A percentile compares a stretch with the other conserved stretches of the same genome.
Evolutionary conservation across 2,797 vertebrate species (phyloP).

Genomic region (Urophycis tenuis): DNA sequence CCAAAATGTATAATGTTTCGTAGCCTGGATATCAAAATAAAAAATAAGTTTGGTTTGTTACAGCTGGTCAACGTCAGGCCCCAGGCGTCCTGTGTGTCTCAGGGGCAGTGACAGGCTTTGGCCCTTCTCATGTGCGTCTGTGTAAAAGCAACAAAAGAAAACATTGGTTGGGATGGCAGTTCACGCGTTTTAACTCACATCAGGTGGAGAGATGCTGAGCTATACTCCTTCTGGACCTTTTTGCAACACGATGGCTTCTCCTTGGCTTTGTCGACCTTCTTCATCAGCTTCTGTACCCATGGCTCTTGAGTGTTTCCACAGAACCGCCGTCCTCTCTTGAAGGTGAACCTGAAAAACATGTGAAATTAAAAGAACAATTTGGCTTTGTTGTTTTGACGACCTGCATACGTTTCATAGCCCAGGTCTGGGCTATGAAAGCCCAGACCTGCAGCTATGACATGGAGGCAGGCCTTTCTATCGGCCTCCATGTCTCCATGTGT

Average conservation of each 20-base stretch:
- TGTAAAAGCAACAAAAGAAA: conserved; percentile 29
- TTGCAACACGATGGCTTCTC: not conserved
- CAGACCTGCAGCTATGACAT: no score
- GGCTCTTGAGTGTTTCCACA: conserved; percentile 54
- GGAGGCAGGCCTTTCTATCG: not conserved
- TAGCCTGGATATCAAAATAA: not conserved
- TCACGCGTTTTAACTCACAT: not conserved
- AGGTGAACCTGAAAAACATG: conserved; percentile 53
- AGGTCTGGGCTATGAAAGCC: no score
- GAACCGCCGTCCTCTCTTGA: conserved; percentile 38
- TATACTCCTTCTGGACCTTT: conserved; percentile 19
- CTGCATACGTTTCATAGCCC: not conserved
- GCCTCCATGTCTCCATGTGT: not conserved
- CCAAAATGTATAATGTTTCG: not conserved
- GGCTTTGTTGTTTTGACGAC: not conserved
- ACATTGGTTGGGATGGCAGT: not conserved
- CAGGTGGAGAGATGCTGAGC: not conserved
- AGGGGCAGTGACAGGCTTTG: not conserved
- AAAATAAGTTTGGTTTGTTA: no score
- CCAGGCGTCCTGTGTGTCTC: not conserved
- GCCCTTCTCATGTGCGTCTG: not conserved
- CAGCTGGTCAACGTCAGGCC: not conserved
- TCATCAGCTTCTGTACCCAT: conserved; percentile 52
- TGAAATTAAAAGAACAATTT: not conserved
- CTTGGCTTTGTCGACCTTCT: conserved; percentile 21